Conservation (phyloP, 2,797 vertebrate genomes). For the Myripristis murdjan region DNA sequence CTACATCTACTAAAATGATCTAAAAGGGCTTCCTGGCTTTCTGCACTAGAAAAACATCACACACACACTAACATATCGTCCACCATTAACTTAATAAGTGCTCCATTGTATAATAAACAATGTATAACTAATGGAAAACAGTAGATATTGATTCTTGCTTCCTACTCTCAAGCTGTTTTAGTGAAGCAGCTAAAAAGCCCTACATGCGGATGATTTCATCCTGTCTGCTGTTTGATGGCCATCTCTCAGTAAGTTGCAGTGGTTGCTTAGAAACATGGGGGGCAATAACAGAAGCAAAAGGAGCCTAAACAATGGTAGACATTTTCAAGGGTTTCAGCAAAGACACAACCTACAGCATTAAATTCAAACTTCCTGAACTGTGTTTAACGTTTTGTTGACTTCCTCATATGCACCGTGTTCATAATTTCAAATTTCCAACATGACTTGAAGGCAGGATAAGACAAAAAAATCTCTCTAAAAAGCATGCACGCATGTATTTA, state of each 20-base stretch:
- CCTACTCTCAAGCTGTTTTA: constrained; percentile 51
- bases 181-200: constrained; percentile 42
- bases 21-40: constrained; percentile 39
- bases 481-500: too few relatives aligned
- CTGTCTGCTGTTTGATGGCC: constrained; percentile 41
- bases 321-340: too few relatives aligned
- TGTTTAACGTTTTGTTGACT: too few relatives aligned
- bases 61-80: constrained; percentile 43
- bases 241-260: constrained; percentile 44
- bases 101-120: constrained; percentile 45
- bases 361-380: too few relatives aligned
- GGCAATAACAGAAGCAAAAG: too few relatives aligned
- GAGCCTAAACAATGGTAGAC: too few relatives aligned
- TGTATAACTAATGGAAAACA: constrained; percentile 30
- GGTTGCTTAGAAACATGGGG: constrained; percentile 60
- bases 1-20: constrained; percentile 13
- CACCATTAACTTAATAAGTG: constrained; percentile 42
- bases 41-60: constrained; percentile 8
- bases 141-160: constrained; percentile 56
- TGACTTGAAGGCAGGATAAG: too few relatives aligned
- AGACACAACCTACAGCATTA: too few relatives aligned
- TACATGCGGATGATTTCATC: constrained; percentile 36
- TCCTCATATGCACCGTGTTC: too few relatives aligned
- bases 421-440: too few relatives aligned
- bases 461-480: too few relatives aligned